phyloP scores from a whole-genome alignment of 2,797 vertebrate species.

The Clarias pachynema region DNA sequence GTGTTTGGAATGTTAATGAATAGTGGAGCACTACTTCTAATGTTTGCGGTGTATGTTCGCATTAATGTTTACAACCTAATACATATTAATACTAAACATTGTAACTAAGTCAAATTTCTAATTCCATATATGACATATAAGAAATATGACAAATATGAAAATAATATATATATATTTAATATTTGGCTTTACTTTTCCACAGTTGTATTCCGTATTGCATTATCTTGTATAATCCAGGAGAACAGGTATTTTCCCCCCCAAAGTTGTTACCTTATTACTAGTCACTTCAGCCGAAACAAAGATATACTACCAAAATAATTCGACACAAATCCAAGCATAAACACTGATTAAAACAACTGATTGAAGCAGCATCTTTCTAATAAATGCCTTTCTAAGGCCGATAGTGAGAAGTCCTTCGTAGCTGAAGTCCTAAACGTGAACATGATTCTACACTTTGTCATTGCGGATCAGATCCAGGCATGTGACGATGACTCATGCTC shows the following conservation, averaged over 20 bases:
- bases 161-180: background rate
- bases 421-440: constrained; percentile 24
- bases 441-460: constrained; percentile 21
- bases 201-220: background rate
- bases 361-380: background rate
- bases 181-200: background rate
- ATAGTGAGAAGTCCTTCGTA: background rate
- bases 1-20: background rate
- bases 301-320: background rate
- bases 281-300: background rate
- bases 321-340: background rate
- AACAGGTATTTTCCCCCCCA: background rate
- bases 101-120: background rate
- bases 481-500: constrained; percentile 37
- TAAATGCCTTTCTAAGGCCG: background rate
- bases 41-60: too few species aligned
- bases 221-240: too few species aligned
- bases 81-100: background rate
- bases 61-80: too few species aligned
- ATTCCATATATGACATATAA: background rate
- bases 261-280: background rate
- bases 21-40: background rate
- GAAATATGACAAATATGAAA: background rate
- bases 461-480: background rate
- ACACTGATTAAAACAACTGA: background rate